Evolutionary conservation across 2,113 vertebrate species (phyloP), one percentile per base, ranked within the genome.

Genomic region (Rousettus leschenaultii): DNA sequence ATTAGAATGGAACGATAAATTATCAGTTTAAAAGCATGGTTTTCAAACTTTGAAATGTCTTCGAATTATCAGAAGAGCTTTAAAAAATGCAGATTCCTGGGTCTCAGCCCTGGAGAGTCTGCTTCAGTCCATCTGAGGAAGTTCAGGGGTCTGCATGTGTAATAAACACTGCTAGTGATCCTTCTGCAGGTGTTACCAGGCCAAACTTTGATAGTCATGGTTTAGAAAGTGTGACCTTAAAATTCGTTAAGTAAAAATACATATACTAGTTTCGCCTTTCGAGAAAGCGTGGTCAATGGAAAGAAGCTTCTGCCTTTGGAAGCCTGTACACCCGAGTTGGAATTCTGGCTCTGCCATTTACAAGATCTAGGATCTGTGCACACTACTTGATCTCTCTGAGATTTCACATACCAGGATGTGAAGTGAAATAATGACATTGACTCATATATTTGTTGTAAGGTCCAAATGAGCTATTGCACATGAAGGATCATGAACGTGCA

Each of bases 161-260:
- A 79, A 78, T 78, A 43, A 82, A 80, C 3, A n/a, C 16, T n/a
- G 22, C 33, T 18, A n/a, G 53, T 83, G 16, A 71, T 30, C 83
- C 57, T 96, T 45, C 33, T 63, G 6, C 48, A 9, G 16, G 40
- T 65, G 38, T 70, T 38, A 43, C 35, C 19, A 51, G 70, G 45
- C 45, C 66, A 57, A 6, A 21, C 78, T 90, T 94, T 16, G 18
- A 66, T 95, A 92, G 57, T 59, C 59, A 63, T 10, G 26, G 12
- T 94, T 89, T 71, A 55, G 78, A 89, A 73, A 89, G 26, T 35
- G 61, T 91, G 75, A 70, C 75, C 38, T 95, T 86, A 85, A 90
- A 95, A 85, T 55, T 92, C 61, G 92, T 2, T 74, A 95, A 78
- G 14, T 73, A 40, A 86, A 91, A 88, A 79, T 59, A 26, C 45